These are phyloP conservation scores for Chaetops frenatus DNA, from an alignment of 2,113 vertebrate species.

Conservation along the genomic window DNA sequence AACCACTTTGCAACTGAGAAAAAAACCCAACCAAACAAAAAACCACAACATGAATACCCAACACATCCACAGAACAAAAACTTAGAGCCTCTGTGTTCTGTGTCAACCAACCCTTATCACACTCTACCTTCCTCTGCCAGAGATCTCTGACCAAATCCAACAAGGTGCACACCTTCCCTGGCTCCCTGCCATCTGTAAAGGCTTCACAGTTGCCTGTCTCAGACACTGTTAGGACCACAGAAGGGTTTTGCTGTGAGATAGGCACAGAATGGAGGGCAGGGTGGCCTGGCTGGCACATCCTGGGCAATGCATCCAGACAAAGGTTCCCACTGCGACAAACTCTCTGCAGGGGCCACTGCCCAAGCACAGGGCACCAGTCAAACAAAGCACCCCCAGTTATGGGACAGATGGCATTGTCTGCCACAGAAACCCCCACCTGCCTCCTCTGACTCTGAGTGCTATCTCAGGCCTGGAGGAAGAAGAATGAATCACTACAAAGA, in stretches of 20 bases:
- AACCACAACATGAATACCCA: accelerated
- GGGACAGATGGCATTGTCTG: background rate
- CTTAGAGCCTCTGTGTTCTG: too few relatives aligned
- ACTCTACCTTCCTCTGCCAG: background rate
- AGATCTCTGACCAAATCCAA: background rate
- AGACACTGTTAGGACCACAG: background rate
- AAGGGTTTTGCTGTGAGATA: background rate
- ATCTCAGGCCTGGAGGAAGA: background rate
- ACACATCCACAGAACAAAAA: background rate
- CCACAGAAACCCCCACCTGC: background rate
- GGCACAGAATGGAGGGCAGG: background rate
- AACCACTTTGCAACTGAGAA: background rate
- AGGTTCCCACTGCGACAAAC: too few relatives aligned
- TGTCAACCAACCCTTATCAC: background rate
- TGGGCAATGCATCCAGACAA: background rate
- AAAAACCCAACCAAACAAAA: background rate
- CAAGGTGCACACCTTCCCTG: background rate
- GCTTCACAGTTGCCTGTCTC: background rate
- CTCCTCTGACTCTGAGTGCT: background rate
- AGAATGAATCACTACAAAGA: background rate
- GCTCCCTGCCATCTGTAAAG: background rate
- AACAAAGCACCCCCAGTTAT: background rate
- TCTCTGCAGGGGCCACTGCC: background rate
- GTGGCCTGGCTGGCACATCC: background rate
- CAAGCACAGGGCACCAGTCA: accelerated